These are phyloP conservation scores for Planiliza haematocheilus DNA, from an alignment of 2,113 vertebrate species.

Conservation along the genomic window DNA sequence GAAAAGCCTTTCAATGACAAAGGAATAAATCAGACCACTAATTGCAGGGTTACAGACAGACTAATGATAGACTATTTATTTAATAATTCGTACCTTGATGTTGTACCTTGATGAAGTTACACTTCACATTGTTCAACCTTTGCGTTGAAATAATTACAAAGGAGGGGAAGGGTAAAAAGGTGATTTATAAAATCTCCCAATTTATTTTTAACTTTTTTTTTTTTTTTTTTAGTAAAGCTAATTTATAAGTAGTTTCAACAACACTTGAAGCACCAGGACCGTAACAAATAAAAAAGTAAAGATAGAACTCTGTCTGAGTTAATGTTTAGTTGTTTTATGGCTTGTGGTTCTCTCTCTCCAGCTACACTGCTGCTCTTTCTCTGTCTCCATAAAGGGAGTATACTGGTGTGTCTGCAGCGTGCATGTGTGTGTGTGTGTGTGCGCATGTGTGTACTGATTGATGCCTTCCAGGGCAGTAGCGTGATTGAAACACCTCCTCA, in stretches of 20 bases:
- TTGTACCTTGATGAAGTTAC: conserved; percentile 18
- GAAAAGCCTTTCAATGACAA: conserved; percentile 24
- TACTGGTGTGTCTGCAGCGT: conserved; percentile 28
- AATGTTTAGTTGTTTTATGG: conserved; percentile 35
- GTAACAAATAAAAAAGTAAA: conserved; percentile 24
- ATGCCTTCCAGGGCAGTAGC: conserved; percentile 71
- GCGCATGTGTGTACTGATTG: conserved; percentile 64
- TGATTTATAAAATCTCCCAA: neutral
- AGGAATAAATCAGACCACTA: conserved; percentile 14
- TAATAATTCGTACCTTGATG: conserved; percentile 34
- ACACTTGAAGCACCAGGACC: conserved; percentile 10
- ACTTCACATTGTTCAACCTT: neutral
- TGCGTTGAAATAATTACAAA: neutral
- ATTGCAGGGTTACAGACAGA: conserved; percentile 34
- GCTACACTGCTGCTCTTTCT: conserved; percentile 55
- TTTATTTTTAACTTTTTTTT: neutral
- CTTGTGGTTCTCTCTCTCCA: conserved; percentile 24
- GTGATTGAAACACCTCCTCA: conserved; percentile 82
- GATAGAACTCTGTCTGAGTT: conserved; percentile 24
- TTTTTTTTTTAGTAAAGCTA: neutral
- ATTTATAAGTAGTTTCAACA: neutral
- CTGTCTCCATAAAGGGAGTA: conserved; percentile 46
- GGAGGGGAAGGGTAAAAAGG: neutral
- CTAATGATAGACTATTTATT: conserved; percentile 40
- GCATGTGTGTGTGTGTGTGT: conserved; percentile 25